Conservation (phyloP, 2,113 vertebrate genomes). For the Pedionomus torquatus region DNA sequence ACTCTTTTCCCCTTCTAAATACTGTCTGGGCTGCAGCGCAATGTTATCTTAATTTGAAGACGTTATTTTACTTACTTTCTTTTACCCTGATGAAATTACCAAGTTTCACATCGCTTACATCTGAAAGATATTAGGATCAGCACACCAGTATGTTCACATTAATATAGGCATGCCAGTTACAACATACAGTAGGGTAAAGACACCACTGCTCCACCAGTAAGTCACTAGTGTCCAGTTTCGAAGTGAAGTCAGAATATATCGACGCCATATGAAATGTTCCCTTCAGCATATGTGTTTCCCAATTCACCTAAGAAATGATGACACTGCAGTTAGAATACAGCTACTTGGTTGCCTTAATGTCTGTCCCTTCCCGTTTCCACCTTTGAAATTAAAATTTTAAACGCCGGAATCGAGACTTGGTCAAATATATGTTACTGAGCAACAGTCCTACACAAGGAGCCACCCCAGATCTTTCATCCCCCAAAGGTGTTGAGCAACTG, state of each 20-base stretch:
- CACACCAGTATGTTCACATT: background rate
- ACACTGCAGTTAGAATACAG: background rate
- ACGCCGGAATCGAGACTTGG: background rate
- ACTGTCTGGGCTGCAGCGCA: background rate
- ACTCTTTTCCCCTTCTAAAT: background rate
- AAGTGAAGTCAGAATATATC: background rate
- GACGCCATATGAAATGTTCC: background rate
- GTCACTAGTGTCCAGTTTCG: accelerated
- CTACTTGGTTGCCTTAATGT: background rate
- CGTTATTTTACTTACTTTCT: background rate
- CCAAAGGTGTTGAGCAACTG: background rate
- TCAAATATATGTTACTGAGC: background rate
- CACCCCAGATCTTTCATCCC: background rate
- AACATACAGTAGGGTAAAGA: accelerated
- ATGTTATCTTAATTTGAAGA: background rate
- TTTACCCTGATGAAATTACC: background rate
- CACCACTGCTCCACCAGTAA: background rate
- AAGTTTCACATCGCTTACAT: background rate
- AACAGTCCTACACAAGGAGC: background rate
- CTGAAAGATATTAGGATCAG: background rate
- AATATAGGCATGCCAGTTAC: background rate
- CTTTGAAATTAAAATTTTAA: background rate
- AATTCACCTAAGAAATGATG: background rate
- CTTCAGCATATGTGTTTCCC: background rate
- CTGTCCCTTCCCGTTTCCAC: background rate